Base-by-base conservation (phyloP, 2,888 invertebrate genomes). In the Unio delphinus region DNA sequence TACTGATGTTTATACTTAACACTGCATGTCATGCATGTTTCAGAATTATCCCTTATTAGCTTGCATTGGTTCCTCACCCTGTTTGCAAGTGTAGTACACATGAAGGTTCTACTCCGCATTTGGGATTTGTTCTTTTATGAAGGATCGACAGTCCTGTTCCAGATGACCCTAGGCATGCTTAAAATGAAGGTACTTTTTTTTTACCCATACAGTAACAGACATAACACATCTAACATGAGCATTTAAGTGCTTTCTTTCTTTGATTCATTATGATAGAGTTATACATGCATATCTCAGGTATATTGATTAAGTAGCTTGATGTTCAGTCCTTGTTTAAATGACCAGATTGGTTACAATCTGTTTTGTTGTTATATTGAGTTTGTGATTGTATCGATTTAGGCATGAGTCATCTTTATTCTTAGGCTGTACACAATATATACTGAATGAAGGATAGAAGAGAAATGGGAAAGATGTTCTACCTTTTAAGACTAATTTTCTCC, bases 41-140 rank as follows among this genome's bases (percentile, higher is more conserved):
- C 87, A 90, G 97, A 98, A 91, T 92, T 99, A 67, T 97, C 98
- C 67, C 92, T 99, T 67, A 98, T 99, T 85, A 97, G 97, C 26
- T 92, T 98, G 85, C 97, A 98, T 89, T 99, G 99, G 99, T 98
- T 99, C 90, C 92, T 99, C 65, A 98, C 99, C 3, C 90, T 99
- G 45, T 99, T 98, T 91, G 96, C 99, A 0, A 97, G 96, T 89
- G 97, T 98, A 65, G 96, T 99, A 4, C 96, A 98, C 86, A 97
- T 97, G 94, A 96, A 96, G 91, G 95, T 98, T 80, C 92, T 99
- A 73, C 92, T 95, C 60, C 92, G 98, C 78, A 93, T 99, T 80
- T 99, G 99, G 99, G 99, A 99, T 91, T 92, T 98, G 80, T 96
- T 99, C 90, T 97, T 98, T 90, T 95, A 96, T 86, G 97, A 98